Evolutionary conservation across 2,113 vertebrate species (phyloP).

Genomic region (Bolborhynchus lineola): DNA sequence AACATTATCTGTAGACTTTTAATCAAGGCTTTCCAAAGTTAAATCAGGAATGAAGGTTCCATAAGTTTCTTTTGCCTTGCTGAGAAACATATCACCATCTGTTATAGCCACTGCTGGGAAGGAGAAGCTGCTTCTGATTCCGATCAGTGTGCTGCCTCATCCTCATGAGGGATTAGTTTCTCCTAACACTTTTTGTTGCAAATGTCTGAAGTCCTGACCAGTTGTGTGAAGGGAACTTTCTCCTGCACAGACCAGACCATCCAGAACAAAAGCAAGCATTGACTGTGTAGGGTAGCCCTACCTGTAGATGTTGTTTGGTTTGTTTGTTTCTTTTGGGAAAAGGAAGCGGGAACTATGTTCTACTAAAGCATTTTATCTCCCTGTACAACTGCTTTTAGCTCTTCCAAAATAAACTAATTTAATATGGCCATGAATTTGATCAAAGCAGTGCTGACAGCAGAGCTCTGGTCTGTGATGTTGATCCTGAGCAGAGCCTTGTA

Average conservation of each 20-base stretch:
- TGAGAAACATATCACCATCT: not conserved
- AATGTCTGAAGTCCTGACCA: not conserved
- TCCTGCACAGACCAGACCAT: not conserved
- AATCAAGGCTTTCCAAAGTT: not conserved
- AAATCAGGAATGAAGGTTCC: not conserved
- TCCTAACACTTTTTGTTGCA: not conserved
- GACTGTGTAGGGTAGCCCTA: not conserved
- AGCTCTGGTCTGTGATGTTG: not conserved
- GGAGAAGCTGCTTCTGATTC: not conserved
- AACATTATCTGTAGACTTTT: not conserved
- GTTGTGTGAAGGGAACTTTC: not conserved
- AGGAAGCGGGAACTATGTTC: not conserved
- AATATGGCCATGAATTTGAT: not conserved
- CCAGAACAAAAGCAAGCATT: not conserved
- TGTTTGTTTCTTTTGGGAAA: not conserved
- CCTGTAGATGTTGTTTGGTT: not conserved
- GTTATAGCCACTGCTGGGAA: not conserved
- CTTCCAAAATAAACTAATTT: not conserved
- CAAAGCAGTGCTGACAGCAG: not conserved
- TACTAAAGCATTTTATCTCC: not conserved
- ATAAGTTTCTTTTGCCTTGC: not conserved
- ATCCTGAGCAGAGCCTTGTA: not conserved
- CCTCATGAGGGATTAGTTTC: not conserved
- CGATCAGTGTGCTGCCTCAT: not conserved
- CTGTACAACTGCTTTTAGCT: not conserved